Conservation (phyloP, 2,888 invertebrate species). For the Dorcus hopei region DNA sequence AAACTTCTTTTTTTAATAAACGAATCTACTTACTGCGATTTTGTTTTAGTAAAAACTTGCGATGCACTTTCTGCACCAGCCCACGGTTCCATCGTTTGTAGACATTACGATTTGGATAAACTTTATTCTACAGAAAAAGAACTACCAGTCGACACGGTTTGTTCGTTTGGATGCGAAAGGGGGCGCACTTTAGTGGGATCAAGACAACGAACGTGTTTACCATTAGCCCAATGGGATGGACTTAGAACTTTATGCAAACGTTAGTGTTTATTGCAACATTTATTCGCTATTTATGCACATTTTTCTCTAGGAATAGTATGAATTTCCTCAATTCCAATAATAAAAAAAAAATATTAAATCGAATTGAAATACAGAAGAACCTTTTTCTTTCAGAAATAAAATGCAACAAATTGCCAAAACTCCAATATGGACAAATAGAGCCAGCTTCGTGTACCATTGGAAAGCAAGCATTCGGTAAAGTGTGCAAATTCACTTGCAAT, state of each 20-base stretch:
- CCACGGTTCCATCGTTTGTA: conserved; percentile 56
- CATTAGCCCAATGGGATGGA: conserved; percentile 68
- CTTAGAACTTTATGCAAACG: conserved; percentile 64
- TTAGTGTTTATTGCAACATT: conserved; percentile 37
- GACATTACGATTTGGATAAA: conserved; percentile 47
- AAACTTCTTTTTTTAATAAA: background rate
- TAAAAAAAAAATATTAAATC: no score
- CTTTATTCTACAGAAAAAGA: conserved; percentile 39
- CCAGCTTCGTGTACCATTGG: conserved; percentile 55
- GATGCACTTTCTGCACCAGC: conserved; percentile 53
- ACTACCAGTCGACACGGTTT: conserved; percentile 62
- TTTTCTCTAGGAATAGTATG: no score
- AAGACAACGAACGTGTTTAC: conserved; percentile 61
- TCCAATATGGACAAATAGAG: conserved; percentile 54
- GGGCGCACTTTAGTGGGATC: conserved; percentile 65
- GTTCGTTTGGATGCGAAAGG: conserved; percentile 61
- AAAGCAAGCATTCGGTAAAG: conserved; percentile 58
- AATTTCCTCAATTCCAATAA: no score
- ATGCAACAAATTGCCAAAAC: conserved; percentile 46
- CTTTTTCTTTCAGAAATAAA: conserved; percentile 39
- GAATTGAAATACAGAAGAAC: no score
- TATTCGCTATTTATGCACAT: no score
- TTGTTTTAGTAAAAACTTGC: conserved; percentile 60
- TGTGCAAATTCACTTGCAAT: conserved; percentile 58
- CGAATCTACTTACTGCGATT: no score